Evolutionary conservation across 2,797 vertebrate species (phyloP), one percentile per base, ranked within the genome.

Genomic region (Pyrocephalus nanus): DNA sequence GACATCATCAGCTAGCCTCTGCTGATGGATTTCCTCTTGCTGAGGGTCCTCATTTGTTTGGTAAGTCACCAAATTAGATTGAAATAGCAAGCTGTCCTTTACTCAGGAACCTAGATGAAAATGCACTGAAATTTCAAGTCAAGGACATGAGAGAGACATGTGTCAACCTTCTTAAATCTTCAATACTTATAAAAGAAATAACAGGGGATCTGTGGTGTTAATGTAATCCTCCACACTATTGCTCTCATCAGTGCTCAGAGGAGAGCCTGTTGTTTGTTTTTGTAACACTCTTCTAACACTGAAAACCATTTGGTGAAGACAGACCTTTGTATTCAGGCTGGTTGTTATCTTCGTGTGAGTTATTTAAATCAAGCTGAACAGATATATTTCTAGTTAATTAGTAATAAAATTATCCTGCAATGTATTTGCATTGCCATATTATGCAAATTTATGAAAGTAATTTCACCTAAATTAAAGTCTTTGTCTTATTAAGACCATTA

Each of bases 1-100:
- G 98, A 96, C 98, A 98, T 67, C 97, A 98, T 79, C 99, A 99
- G 92, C 97, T 99, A 97, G 97, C 98, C 82, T 94, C 97, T 90
- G 95, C 93, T 38, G 99, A 99, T 98, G 99, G 98, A 66, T 99
- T 99, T 98, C 95, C 98, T 95, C 97, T 99, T 92, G 96, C 98
- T 87, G 99, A 99, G 93, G 98, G 97, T 95, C 91, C 98, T 34
- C 98, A 98, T 96, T 98, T 99, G 77, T 99, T 99, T 97, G 99
- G 99, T 99, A 87, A 54, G n/a, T 92, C 60, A 72, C 47, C 32
- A 80, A 79, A 77, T 48, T 54, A 78, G 29, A 15, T 55, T 84
- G 58, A 92, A 83, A 76, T 30, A 95, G 27, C 15, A 91, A 88
- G 55, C 9, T 61, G 18, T 38, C 29, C 18, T 70, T 60, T 34